Percentiles rank a stretch among this genome's conserved stretches.
Evolutionary conservation across 2,888 invertebrate species (phyloP).

Genomic region (Altica lythri): DNA sequence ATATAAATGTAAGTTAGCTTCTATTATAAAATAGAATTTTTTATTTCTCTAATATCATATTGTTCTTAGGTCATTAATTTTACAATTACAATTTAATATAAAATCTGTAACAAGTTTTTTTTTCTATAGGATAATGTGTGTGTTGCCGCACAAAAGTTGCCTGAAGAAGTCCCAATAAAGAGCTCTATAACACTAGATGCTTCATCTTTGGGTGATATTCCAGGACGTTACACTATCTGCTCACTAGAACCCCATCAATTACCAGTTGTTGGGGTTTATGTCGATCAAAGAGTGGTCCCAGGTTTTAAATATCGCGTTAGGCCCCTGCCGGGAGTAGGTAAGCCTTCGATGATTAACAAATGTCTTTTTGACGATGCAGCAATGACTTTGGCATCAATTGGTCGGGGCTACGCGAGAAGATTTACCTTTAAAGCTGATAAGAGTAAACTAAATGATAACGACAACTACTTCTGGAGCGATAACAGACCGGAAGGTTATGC

Average conservation of each 20-base stretch:
- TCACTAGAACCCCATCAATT: conserved; percentile 67
- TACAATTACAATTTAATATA: no score
- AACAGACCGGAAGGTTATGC: conserved; percentile 74
- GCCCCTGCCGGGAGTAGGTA: conserved; percentile 62
- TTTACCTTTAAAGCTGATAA: conserved; percentile 72
- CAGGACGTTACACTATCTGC: conserved; percentile 67
- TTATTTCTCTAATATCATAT: no score
- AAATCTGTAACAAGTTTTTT: no score
- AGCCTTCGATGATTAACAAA: conserved; percentile 47
- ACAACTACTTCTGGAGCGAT: conserved; percentile 80
- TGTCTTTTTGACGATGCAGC: conserved; percentile 71
- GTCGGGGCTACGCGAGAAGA: conserved; percentile 74
- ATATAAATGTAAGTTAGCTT: conserved; percentile 34
- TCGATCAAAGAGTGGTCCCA: conserved; percentile 72
- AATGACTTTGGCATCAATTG: conserved; percentile 69
- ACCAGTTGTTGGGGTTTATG: conserved; percentile 73
- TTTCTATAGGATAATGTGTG: no score
- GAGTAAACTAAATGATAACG: conserved; percentile 67
- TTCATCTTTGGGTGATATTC: conserved; percentile 67
- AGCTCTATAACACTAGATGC: conserved; percentile 59
- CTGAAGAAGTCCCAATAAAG: conserved; percentile 24
- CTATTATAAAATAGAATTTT: background rate
- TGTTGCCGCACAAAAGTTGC: no score
- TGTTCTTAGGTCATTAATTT: no score
- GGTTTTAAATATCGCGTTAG: conserved; percentile 77